Base-by-base conservation (phyloP, 2,113 vertebrate genomes). In the Bambusicola thoracicus region DNA sequence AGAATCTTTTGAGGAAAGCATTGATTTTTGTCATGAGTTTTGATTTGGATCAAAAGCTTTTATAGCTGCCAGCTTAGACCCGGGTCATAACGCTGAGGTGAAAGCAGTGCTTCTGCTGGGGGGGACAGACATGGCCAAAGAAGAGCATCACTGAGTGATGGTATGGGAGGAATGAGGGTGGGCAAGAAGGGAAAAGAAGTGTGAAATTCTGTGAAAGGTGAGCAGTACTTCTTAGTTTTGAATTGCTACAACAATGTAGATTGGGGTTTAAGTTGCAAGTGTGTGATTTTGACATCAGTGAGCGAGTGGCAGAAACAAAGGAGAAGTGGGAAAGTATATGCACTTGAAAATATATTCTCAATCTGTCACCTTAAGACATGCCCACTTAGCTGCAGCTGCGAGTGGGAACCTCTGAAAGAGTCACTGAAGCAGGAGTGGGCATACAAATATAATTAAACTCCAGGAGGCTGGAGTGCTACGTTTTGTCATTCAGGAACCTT, bases 381-480 rank as follows among this genome's bases (percentile, higher is more conserved):
- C 87, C 94, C 63, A 79, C 85, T 95, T 87, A 89, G 46, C 62
- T 84, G 92, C 90, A 95, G 94, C 81, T 97, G 96, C 87, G 91
- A 95, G 86, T 89, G 90, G 96, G 84, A 95, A 87, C 81, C 86
- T 79, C 83, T 92, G 89, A 86, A 94, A 94, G 75, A 90, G 34
- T 86, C 81, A 89, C 30, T 46, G 83, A 91, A 87, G 61, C 72
- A 89, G 72, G 92, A 93, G 96, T 91, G 89, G 91, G 95, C 88
- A 93, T 66, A 80, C 48, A 92, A 94, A 92, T 85, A 92, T 62
- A 95, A 93, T 82, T 92, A 89, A 96, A 94, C 91, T 82, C 73
- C 90, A 89, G 89, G 92, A 95, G 87, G 93, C 87, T 91, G 77
- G 59, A 95, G 83, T 70, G 85, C 72, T 94, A 79, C 49, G 72